Evolutionary conservation across 2,888 invertebrate species (phyloP).

Genomic region (Apocheima hispidaria): DNA sequence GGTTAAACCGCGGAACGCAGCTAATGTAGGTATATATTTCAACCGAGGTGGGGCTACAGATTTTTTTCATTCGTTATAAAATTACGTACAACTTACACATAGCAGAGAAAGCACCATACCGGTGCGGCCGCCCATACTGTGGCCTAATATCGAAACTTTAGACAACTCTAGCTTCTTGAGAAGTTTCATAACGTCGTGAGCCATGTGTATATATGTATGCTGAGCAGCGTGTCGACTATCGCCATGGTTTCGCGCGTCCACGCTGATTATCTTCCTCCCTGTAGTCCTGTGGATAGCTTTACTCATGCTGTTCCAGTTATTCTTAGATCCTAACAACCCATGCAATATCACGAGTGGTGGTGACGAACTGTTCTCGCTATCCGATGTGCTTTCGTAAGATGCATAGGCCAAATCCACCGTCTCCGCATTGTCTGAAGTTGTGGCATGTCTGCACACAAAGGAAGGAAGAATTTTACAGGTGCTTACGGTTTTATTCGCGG

Average conservation of each 20-base stretch:
- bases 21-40: not conserved
- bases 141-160: conserved; percentile 92
- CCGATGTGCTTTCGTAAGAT: conserved; percentile 86
- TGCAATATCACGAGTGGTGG: conserved; percentile 94
- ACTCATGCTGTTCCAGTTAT: conserved; percentile 96
- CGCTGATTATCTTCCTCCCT: conserved; percentile 90
- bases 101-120: conserved; percentile 94
- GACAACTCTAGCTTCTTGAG: conserved; percentile 87
- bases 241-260: conserved; percentile 98
- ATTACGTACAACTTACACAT: conserved; percentile 80
- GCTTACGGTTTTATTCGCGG: conserved; percentile 48
- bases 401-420: conserved; percentile 89
- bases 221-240: conserved; percentile 93
- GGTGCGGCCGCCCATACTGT: conserved; percentile 98
- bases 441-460: conserved; percentile 50
- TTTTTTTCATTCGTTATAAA: conserved; percentile 20
- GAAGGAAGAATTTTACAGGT: conserved; percentile 50
- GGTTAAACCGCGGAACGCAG: no score
- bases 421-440: conserved; percentile 68
- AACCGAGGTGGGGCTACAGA: not conserved
- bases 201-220: conserved; percentile 92
- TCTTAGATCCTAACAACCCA: conserved; percentile 96
- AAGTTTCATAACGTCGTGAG: conserved; percentile 85
- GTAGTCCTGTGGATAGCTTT: conserved; percentile 90
- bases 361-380: conserved; percentile 56